Evolutionary conservation across 92 coral and sea anemone genomes (phyloP), one percentile per base, ranked within the genome.

Genomic region (Actinostola sp.): DNA sequence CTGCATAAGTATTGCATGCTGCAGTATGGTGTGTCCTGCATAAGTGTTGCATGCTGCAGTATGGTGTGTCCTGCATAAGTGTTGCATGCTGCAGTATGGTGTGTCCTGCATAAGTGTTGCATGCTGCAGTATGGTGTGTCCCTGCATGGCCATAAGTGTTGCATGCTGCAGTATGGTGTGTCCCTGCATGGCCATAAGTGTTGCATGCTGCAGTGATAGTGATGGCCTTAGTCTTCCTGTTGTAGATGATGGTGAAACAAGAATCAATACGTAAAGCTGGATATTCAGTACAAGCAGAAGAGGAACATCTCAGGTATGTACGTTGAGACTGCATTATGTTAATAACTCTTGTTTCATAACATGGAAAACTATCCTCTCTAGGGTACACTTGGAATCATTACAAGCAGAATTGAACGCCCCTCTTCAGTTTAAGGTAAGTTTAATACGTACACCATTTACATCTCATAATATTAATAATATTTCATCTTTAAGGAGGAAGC

Each of bases 391-490:
- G 30, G 98, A 93, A 56, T 90, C 89, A 23, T 70, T 87, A 63
- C 96, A 90, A 66, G 92, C 86, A 17, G 98, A 92, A 69, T 78
- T 93, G 41, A 93, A 93, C 23, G 98, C 97, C 21, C 98, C 98
- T 31, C 80, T 88, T 13, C 98, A 94, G 68, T 94, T 94, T 63
- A 91, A 91, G 95, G 98, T 86, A 58, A 38, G 42, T 29, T 59
- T 25, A 21, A 32, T 14, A 16, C 10, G 44, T 48, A 48, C 54
- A 8, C 19, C 21, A 8, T 13, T 3, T 48, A 39, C 14, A 39
- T 7, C 7, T 7, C 45, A 4, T 46, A 46, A 13, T 19, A 13
- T 46, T 2, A 46, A 13, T 2, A 46, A 2, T 46, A 36, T 4
- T 4, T 36, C 4, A 4, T 36, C 4, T 11, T 11, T 36, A 36